Evolutionary conservation across 2,888 invertebrate species (phyloP), one percentile per base, ranked within the genome.

Genomic region (Neoitamus cyanurus): DNA sequence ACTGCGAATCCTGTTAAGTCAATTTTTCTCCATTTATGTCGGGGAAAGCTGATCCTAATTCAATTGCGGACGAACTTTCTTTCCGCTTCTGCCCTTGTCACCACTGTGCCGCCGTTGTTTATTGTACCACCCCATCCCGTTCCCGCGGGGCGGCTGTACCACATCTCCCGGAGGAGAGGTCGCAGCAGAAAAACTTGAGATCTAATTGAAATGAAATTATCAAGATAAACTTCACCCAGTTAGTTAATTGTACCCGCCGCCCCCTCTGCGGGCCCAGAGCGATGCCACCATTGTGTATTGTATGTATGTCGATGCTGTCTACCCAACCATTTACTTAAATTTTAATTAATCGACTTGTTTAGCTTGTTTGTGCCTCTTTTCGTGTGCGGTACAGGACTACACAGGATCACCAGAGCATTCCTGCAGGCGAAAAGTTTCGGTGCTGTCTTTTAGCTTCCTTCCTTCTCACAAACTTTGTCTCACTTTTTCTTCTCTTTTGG

Each of bases 11-110:
- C 37, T 42, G 75, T 75, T 75, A 75, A 75, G 42, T 42, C 75
- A 75, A 42, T 75, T 75, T 75, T 75, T 75, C 42, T 28, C 75
- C 20, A 75, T 75, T 75, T 75, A 75, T 75, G 75, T 75, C 42
- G 37, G 20, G 30, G 25, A 58, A 58, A 75, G 42, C 75, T 75
- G 75, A 75, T 75, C 75, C 75, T 75, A 75, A 75, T 75, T 75
- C 75, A 75, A 75, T 75, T 75, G 75, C 13, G 37, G 31, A 42
- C n/a, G 20, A 42, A 42, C 42, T 75, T 75, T 42, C 73, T 46
- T 37, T 20, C 48, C 58, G 25, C 3, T 25, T 9, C 25, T 15
- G 58, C 58, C 20, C 58, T 58, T 58, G 58, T 58, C 58, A 58
- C 25, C 58, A 9, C 9, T 58, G 58, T 9, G 3, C 37, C 37